Percentiles rank a stretch among this genome's conserved stretches.
Conservation (phyloP, 1,140 invertebrate genomes). For the Leptoteleia sp. region DNA sequence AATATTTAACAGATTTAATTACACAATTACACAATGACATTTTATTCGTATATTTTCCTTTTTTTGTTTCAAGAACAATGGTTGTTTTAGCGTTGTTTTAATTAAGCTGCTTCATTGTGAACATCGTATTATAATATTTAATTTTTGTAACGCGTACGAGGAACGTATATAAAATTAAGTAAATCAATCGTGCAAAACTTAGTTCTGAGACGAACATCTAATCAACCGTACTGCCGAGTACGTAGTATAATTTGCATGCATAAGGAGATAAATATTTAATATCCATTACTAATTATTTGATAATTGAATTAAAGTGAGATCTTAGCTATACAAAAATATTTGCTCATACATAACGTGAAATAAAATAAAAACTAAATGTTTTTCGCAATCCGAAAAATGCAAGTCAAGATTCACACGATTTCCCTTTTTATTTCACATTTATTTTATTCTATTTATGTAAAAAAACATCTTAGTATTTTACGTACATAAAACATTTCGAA, state of each 20-base stretch:
- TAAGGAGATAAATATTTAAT: conserved; percentile 31
- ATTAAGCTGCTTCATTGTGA: no score
- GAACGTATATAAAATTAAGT: conserved; percentile 10
- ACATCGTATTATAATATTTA: no score
- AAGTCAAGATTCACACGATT: no score
- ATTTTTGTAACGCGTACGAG: not conserved
- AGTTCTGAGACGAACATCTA: conserved; percentile 22
- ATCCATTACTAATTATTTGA: conserved; percentile 40
- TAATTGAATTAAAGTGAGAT: conserved; percentile 7
- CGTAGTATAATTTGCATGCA: conserved; percentile 32
- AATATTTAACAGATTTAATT: no score
- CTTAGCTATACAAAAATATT: not conserved
- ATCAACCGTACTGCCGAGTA: conserved; percentile 18
- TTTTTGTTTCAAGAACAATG: no score
- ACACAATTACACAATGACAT: no score
- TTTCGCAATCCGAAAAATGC: no score
- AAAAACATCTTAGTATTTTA: conserved; percentile 17
- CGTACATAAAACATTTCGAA: conserved; percentile 29
- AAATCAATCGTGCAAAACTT: conserved; percentile 13
- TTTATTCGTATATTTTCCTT: no score
- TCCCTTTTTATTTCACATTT: no score
- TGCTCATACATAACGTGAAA: no score
- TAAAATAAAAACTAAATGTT: no score
- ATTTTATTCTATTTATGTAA: conserved; percentile 2
- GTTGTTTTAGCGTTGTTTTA: no score